A percentile compares a stretch with the other conserved stretches of the same genome.
phyloP scores from a whole-genome alignment of 1,140 invertebrate species.

The Drosophila guanche region DNA sequence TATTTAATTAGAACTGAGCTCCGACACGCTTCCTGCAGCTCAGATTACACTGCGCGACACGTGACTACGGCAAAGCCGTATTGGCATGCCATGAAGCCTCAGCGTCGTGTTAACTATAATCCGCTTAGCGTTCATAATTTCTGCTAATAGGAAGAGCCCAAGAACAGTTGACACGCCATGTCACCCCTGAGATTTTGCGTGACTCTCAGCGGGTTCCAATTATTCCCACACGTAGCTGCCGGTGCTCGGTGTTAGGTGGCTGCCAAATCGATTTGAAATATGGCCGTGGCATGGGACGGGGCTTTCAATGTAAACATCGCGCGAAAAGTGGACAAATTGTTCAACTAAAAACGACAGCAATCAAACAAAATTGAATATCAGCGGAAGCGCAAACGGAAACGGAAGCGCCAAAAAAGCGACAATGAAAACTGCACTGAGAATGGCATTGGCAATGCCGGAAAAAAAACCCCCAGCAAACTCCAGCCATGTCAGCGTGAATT shows the following conservation, averaged over 20 bases:
- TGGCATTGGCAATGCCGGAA: slow-evolving; percentile 10
- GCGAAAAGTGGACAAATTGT: slow-evolving; percentile 74
- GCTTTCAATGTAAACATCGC: slow-evolving; percentile 72
- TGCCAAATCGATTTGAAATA: slow-evolving; percentile 56
- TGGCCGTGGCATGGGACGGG: slow-evolving; percentile 33
- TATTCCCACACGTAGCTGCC: slow-evolving; percentile 10
- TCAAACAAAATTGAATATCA: slow-evolving; percentile 81
- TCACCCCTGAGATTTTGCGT: slow-evolving; percentile 1
- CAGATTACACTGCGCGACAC: slow-evolving; percentile 55
- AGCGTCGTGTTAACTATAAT: slow-evolving; percentile 63
- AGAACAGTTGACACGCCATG: slow-evolving; percentile 5
- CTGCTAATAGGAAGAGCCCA: slow-evolving; percentile 13
- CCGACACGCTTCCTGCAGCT: slow-evolving; percentile 52
- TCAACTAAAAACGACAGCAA: slow-evolving; percentile 77
- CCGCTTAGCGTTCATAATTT: slow-evolving; percentile 59
- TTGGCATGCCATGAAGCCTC: slow-evolving; percentile 5
- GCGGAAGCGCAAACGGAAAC: slow-evolving; percentile 71
- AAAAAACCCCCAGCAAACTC: not conserved
- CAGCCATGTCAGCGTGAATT: slow-evolving; percentile 51
- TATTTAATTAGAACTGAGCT: slow-evolving; percentile 68
- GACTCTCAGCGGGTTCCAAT: not conserved
- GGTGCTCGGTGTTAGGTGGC: too few species aligned
- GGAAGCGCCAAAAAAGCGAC: slow-evolving; percentile 57
- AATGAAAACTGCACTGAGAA: slow-evolving; percentile 18
- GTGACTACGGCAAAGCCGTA: slow-evolving; percentile 41